Evolutionary conservation across 2,888 invertebrate species (phyloP), one percentile per base, ranked within the genome.

Genomic region (Dasysyrphus albostriatus): DNA sequence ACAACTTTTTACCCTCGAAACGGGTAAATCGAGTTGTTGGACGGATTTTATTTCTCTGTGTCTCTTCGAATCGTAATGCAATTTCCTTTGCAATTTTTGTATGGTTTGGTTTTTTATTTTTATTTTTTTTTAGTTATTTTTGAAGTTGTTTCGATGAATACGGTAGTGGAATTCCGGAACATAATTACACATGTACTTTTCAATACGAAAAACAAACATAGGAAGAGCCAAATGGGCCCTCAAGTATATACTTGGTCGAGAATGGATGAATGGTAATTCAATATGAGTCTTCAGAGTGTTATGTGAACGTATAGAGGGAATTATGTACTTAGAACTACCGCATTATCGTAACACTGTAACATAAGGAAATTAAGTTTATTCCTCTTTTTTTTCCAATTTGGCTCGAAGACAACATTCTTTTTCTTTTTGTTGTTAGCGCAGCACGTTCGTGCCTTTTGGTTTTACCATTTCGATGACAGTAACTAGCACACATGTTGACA

Each of bases 311-410:
- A 12, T 10, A 16, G 49, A 79, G 75, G 82, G 87, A 79, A 87
- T 87, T 87, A 87, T 79, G 78, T 87, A 83, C 87, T 87, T 87
- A 82, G 78, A 87, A 87, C 87, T 87, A 83, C 87, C 82, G 78
- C 87, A 87, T 87, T 87, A 87, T 70, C 58, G 63, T 73, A 77
- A 70, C 78, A 72, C 72, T 82, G 65, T 82, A 87, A 78, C 85
- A 82, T 85, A 85, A 87, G 87, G 85, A 85, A 85, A 82, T 85
- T 85, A 85, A 85, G 85, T 81, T 85, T 85, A 77, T 77, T 77
- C 58, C 63, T 47, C 42, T 34, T 79, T 56, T 79, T 56, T 34
- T 34, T 61, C 63, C 39, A 39, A 42, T 39, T 72, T 59, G 19
- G 58, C 59, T 63, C 24, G 19, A 67, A 58, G 58, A 67, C 49